Evolutionary conservation across 2,888 invertebrate genomes (phyloP).

Genomic region (Ormyrus pomaceus): DNA sequence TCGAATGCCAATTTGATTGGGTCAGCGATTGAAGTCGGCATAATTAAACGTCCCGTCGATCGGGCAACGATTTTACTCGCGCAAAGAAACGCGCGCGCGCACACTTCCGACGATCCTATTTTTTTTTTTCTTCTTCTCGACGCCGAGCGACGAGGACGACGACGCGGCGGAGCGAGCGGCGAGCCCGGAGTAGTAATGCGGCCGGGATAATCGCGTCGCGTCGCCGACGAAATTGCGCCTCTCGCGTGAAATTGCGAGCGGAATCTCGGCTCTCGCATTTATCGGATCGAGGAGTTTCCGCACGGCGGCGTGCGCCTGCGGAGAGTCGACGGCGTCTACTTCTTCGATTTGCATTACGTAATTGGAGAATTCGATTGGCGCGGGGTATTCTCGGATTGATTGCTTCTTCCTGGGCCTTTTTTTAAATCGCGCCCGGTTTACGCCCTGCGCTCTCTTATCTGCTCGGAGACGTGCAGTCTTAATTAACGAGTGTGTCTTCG

Average conservation of each 20-base stretch:
- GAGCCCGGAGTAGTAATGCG: not conserved
- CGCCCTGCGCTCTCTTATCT: too few relatives aligned
- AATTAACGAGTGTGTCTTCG: too few relatives aligned
- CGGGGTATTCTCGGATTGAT: too few relatives aligned
- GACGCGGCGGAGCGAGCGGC: not conserved
- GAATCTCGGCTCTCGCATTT: not conserved
- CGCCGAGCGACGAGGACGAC: not conserved
- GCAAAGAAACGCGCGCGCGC: slow-evolving; percentile 11
- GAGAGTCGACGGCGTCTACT: not conserved
- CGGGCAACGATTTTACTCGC: slow-evolving; percentile 30
- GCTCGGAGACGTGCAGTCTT: too few relatives aligned
- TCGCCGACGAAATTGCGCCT: slow-evolving; percentile 1
- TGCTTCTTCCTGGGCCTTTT: too few relatives aligned
- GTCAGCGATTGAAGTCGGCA: slow-evolving; percentile 13
- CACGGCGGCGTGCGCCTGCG: too few relatives aligned
- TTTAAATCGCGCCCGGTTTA: too few relatives aligned
- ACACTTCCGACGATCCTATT: slow-evolving; percentile 22
- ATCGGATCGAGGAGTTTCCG: not conserved
- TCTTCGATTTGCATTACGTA: slow-evolving; percentile 38
- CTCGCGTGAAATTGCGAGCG: slow-evolving; percentile 2
- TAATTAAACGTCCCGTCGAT: slow-evolving; percentile 38
- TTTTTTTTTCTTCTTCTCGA: not conserved
- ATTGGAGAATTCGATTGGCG: slow-evolving; percentile 42
- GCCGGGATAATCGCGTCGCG: not conserved
- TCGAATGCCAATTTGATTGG: slow-evolving; percentile 4